A percentile compares a stretch with the other conserved stretches of the same genome.
Conservation (phyloP, 2,113 vertebrate genomes). For the Cercocebus atys region DNA sequence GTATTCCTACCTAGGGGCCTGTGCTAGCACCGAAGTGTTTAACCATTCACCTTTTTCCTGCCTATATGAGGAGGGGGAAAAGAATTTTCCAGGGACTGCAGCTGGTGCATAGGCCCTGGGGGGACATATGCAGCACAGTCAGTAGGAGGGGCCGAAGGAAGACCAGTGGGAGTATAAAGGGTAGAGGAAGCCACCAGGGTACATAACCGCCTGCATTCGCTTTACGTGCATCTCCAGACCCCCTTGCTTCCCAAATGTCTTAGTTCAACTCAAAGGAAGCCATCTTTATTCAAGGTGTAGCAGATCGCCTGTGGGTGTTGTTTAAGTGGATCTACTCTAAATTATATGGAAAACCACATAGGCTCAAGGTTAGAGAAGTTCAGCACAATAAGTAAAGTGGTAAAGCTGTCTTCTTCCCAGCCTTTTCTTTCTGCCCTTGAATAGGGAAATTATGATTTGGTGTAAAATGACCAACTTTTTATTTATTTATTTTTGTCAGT, state of each 20-base stretch:
- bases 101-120: neutral
- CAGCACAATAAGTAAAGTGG: accelerated
- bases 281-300: neutral
- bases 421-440: neutral
- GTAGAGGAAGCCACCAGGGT: neutral
- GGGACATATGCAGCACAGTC: neutral
- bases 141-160: neutral
- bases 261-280: too few species aligned
- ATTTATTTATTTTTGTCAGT: neutral
- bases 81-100: neutral
- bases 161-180: neutral
- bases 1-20: neutral
- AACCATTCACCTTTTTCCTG: neutral
- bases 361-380: neutral
- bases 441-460: neutral
- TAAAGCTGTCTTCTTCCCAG: neutral
- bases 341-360: neutral
- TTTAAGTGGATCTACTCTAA: neutral
- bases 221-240: neutral
- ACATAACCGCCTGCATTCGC: neutral
- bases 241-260: neutral
- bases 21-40: neutral
- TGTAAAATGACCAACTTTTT: neutral
- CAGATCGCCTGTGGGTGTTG: neutral
- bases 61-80: neutral